Conservation (phyloP, 1,140 invertebrate species). For the Choristoneura fumiferana region DNA sequence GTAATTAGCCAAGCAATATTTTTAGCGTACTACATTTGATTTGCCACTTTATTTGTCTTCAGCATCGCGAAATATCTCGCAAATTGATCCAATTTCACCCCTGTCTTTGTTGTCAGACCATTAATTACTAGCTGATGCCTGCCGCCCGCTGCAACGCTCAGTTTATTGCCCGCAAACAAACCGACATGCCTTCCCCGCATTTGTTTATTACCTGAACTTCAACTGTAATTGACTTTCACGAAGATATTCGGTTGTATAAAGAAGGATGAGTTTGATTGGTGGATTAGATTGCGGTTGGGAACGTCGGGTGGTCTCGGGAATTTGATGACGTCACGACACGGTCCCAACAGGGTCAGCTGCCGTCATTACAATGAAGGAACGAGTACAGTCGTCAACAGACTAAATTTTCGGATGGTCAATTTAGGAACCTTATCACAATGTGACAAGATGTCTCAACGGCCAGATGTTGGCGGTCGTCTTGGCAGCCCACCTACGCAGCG, state of each 20-base stretch:
- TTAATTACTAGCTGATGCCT: constrained; percentile 67
- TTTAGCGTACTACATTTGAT: constrained; percentile 32
- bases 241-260: constrained; percentile 25
- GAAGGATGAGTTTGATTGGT: neutral
- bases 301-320: neutral
- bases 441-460: too few relatives aligned
- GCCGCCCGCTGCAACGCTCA: constrained; percentile 39
- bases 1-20: neutral
- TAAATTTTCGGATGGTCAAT: neutral
- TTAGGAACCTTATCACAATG: neutral
- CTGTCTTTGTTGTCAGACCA: constrained; percentile 52
- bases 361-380: too few relatives aligned
- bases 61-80: constrained; percentile 53
- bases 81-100: constrained; percentile 74
- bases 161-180: constrained; percentile 69
- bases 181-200: constrained; percentile 55
- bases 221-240: constrained; percentile 40
- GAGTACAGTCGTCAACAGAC: neutral
- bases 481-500: neutral
- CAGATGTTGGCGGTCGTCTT: too few relatives aligned
- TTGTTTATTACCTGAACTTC: constrained; percentile 57
- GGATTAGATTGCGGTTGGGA: neutral
- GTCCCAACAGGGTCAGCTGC: neutral
- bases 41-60: constrained; percentile 44
- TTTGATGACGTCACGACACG: constrained; percentile 16